These are phyloP conservation scores for Platycheirus albimanus DNA, from an alignment of 2,888 invertebrate species.

Conservation along the genomic window DNA sequence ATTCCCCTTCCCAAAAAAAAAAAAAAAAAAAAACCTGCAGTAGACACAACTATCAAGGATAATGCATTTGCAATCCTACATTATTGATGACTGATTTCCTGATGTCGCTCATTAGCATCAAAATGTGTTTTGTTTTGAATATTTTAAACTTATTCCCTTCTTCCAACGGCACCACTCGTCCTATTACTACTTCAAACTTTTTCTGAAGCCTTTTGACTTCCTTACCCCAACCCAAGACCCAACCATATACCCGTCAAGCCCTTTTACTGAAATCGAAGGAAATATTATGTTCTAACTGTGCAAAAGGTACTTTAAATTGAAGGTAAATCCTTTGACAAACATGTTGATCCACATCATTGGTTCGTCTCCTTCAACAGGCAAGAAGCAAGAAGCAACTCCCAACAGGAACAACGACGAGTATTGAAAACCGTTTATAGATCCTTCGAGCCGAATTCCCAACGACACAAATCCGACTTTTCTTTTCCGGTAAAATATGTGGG, in stretches of 20 bases:
- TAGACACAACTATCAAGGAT: neutral
- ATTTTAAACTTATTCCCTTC: too few species aligned
- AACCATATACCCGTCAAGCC: neutral
- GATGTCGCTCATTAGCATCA: slow-evolving; percentile 45
- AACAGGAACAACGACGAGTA: slow-evolving; percentile 30
- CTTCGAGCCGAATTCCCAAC: slow-evolving; percentile 67
- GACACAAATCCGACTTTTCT: slow-evolving; percentile 67
- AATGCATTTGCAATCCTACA: slow-evolving; percentile 23
- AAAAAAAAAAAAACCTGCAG: too few species aligned
- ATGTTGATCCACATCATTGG: slow-evolving; percentile 68
- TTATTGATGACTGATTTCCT: slow-evolving; percentile 44
- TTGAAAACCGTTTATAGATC: slow-evolving; percentile 70
- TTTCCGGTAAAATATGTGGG: slow-evolving; percentile 48
- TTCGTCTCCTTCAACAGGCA: slow-evolving; percentile 9
- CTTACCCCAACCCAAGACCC: too few species aligned
- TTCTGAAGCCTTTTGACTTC: too few species aligned
- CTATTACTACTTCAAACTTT: slow-evolving; percentile 4
- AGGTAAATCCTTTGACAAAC: slow-evolving; percentile 67
- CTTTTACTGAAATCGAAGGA: slow-evolving; percentile 20
- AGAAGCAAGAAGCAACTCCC: too few species aligned
- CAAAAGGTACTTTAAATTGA: slow-evolving; percentile 63
- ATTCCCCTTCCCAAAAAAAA: too few species aligned
- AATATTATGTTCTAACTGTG: slow-evolving; percentile 30
- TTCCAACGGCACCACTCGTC: neutral
- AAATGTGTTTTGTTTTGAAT: slow-evolving; percentile 39